These are phyloP conservation scores for Psix sp. DNA, from an alignment of 1,140 invertebrate species.

Conservation along the genomic window DNA sequence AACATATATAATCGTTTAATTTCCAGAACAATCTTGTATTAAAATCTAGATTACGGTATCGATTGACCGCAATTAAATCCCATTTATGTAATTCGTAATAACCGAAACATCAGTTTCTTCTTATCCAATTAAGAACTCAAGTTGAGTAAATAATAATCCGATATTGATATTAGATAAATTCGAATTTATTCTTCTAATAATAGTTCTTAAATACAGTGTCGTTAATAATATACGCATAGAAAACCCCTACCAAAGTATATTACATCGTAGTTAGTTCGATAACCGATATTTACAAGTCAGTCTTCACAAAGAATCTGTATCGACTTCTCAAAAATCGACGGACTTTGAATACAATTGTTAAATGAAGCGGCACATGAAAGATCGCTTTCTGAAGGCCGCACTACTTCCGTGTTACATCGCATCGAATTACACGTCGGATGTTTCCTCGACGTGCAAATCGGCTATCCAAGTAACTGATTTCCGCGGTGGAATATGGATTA, in stretches of 20 bases:
- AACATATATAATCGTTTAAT: slow-evolving; percentile 1
- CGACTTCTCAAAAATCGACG: too few relatives aligned
- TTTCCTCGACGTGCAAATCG: slow-evolving; percentile 30
- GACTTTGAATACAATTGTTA: too few relatives aligned
- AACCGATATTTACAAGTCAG: too few relatives aligned
- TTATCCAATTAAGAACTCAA: slow-evolving; percentile 26
- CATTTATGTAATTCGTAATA: slow-evolving; percentile 21
- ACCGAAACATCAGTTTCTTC: slow-evolving; percentile 9
- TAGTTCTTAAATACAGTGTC: slow-evolving; percentile 15
- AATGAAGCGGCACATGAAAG: too few relatives aligned
- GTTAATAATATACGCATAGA: slow-evolving; percentile 18
- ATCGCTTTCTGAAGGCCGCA: neutral
- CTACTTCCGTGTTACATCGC: slow-evolving; percentile 30
- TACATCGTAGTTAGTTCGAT: too few relatives aligned
- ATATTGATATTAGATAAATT: slow-evolving; percentile 29
- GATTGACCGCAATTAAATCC: neutral
- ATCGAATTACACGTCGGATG: slow-evolving; percentile 18
- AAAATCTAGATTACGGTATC: slow-evolving; percentile 2
- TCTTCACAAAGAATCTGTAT: too few relatives aligned
- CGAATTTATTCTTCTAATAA: slow-evolving; percentile 34
- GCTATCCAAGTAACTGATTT: slow-evolving; percentile 62
- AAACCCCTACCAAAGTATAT: neutral
- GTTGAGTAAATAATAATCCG: slow-evolving; percentile 32
- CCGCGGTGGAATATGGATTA: slow-evolving; percentile 68
- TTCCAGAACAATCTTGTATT: neutral